Evolutionary conservation across 2,888 invertebrate genomes (phyloP).

Genomic region (Temnothorax ravouxi): DNA sequence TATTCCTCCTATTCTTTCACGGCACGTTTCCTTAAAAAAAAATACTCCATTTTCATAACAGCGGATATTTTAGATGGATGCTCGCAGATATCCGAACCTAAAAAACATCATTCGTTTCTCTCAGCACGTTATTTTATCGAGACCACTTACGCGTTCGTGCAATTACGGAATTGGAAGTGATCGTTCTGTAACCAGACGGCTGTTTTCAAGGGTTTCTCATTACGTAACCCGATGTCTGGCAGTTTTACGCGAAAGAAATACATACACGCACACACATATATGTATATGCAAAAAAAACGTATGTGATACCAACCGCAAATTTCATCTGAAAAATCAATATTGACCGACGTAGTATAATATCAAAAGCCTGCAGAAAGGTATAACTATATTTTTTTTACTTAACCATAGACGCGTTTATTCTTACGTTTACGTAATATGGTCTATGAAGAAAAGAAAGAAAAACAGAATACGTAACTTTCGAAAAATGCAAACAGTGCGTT

Average conservation of each 20-base stretch:
- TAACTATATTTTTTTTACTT: slow-evolving; percentile 3
- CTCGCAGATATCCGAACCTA: not conserved
- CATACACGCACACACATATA: not conserved
- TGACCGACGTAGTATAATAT: not conserved
- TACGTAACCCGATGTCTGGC: not conserved
- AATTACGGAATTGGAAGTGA: slow-evolving; percentile 3
- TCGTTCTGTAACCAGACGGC: not conserved
- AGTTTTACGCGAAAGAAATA: not conserved
- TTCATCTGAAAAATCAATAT: slow-evolving; percentile 28
- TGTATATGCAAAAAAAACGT: not conserved
- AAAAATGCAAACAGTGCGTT: not conserved
- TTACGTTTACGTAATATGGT: not conserved
- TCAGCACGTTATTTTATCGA: not conserved
- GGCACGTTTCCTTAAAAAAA: not conserved
- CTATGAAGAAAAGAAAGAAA: not conserved
- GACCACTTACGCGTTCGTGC: not conserved
- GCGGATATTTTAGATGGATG: not conserved
- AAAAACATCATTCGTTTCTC: not conserved
- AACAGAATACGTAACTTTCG: not conserved
- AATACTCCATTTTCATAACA: not conserved
- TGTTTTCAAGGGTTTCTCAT: slow-evolving; percentile 10
- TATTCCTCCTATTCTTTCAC: not conserved
- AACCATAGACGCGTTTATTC: not conserved
- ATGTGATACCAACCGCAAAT: not conserved
- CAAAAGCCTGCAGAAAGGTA: not conserved